Percentiles rank a stretch among this genome's conserved stretches.
Evolutionary conservation across 1,140 invertebrate genomes (phyloP).

Genomic region (Panonychus citri): DNA sequence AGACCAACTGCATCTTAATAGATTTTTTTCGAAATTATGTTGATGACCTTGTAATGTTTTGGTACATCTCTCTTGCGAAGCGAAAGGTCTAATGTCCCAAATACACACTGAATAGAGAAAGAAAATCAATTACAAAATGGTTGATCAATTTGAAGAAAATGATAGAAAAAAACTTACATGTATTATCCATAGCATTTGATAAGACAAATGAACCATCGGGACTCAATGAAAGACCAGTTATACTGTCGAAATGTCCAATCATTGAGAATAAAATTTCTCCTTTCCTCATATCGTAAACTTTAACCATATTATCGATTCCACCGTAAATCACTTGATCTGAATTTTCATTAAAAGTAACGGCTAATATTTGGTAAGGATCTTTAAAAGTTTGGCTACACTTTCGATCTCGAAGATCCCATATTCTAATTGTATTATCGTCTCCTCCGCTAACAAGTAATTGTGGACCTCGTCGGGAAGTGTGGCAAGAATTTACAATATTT

Average conservation of each 20-base stretch:
- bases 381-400: conserved; percentile 57
- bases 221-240: conserved; percentile 74
- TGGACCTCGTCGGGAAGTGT: conserved; percentile 54
- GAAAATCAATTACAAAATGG: conserved; percentile 1
- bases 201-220: conserved; percentile 80
- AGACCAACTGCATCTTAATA: conserved; percentile 69
- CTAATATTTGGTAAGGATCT: conserved; percentile 57
- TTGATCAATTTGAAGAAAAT: background rate
- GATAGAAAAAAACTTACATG: conserved; percentile 23
- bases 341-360: conserved; percentile 85
- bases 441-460: conserved; percentile 72
- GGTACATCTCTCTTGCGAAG: conserved; percentile 67
- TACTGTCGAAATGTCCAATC: conserved; percentile 71
- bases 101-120: conserved; percentile 25
- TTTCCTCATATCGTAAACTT: conserved; percentile 91
- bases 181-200: conserved; percentile 94
- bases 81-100: conserved; percentile 45
- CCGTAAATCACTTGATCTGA: conserved; percentile 66
- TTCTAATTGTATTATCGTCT: conserved; percentile 75
- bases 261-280: conserved; percentile 63
- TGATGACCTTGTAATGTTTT: conserved; percentile 81
- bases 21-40: conserved; percentile 93
- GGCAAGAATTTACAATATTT: conserved; percentile 31
- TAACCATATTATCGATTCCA: conserved; percentile 93
- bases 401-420: conserved; percentile 59